These are phyloP conservation scores for Arctia plantaginis DNA, from an alignment of 2,888 invertebrate genomes.

Conservation along the genomic window DNA sequence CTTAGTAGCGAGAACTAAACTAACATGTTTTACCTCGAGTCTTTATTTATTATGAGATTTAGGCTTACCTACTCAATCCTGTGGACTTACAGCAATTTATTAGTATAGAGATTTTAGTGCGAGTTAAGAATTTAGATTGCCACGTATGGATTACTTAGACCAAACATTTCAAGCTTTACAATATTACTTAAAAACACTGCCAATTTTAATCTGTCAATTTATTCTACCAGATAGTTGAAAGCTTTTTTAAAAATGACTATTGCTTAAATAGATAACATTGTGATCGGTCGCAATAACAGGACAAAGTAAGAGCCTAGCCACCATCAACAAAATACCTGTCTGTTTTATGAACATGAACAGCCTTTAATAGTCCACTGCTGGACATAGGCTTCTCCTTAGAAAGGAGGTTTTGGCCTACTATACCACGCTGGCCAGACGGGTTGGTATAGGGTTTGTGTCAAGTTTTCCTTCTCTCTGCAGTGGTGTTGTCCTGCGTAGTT, in stretches of 20 bases:
- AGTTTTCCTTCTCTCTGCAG: no score
- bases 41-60: conserved; percentile 39
- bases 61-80: conserved; percentile 20
- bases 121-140: conserved; percentile 5
- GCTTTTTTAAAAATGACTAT: not conserved
- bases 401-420: no score
- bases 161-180: not conserved
- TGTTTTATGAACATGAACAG: no score
- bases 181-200: no score
- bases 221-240: no score
- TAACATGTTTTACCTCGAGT: conserved; percentile 30
- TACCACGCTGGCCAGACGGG: no score
- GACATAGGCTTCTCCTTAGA: no score
- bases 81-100: conserved; percentile 2
- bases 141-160: not conserved
- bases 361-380: no score
- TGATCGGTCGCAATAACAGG: not conserved
- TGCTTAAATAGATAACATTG: not conserved
- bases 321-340: not conserved
- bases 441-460: no score
- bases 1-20: conserved; percentile 31
- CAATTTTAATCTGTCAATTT: no score
- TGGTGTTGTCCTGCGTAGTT: no score
- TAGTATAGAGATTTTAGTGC: not conserved
- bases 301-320: not conserved